Evolutionary conservation across 2,113 vertebrate species (phyloP).

Genomic region (Saccopteryx leptura): DNA sequence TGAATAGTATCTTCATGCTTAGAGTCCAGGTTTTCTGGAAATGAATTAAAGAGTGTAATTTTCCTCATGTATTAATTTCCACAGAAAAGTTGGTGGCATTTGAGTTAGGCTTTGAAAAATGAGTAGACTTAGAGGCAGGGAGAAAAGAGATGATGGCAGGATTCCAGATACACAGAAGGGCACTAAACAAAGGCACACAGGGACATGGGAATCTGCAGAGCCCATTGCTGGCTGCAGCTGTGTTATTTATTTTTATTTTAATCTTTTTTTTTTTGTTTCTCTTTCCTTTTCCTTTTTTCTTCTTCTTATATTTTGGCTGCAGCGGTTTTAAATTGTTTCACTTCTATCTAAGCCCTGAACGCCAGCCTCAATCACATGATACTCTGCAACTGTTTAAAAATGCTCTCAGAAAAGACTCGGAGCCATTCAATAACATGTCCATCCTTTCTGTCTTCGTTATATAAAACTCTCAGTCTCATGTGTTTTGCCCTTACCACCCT

Average conservation of each 20-base stretch:
- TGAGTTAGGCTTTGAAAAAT: conserved; percentile 19
- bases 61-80: background rate
- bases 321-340: conserved; percentile 42
- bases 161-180: background rate
- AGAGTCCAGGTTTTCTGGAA: background rate
- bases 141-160: background rate
- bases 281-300: background rate
- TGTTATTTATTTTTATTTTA: background rate
- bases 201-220: background rate
- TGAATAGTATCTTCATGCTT: background rate
- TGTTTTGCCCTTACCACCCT: background rate
- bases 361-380: rapidly evolving
- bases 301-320: background rate
- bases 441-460: background rate
- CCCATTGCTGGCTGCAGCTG: conserved; percentile 39
- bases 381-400: background rate
- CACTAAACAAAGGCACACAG: background rate
- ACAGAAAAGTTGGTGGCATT: background rate
- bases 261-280: background rate
- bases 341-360: background rate
- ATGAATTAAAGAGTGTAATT: background rate
- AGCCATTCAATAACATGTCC: background rate
- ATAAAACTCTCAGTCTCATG: background rate
- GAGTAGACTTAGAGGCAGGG: background rate
- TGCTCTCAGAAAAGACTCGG: background rate